phyloP scores from a whole-genome alignment of 2,113 vertebrate genomes.

The Onychorhynchus coronatus region DNA sequence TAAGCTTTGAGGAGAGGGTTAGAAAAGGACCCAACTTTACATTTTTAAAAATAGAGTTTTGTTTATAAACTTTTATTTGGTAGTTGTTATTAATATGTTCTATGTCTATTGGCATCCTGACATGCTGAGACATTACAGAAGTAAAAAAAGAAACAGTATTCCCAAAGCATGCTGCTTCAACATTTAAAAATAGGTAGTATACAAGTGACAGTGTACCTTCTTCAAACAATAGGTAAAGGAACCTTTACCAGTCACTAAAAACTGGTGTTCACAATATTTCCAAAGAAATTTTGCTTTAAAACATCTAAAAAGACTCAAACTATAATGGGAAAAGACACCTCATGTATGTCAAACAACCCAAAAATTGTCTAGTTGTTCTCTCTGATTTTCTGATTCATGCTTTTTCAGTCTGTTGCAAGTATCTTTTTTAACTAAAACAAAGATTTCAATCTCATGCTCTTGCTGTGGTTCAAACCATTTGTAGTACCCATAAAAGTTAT shows the following conservation, averaged over 20 bases:
- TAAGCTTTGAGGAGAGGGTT: rapidly evolving
- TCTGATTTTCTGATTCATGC: background rate
- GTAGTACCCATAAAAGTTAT: background rate
- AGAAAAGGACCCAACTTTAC: background rate
- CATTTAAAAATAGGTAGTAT: background rate
- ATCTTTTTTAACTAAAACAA: background rate
- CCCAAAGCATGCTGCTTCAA: background rate
- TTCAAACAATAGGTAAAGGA: background rate
- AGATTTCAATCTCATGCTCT: background rate
- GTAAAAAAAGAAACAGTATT: background rate
- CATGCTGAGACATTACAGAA: background rate
- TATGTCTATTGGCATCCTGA: background rate
- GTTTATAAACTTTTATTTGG: background rate
- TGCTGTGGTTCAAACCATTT: background rate
- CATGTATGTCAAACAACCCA: background rate
- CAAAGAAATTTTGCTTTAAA: background rate
- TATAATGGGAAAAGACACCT: background rate
- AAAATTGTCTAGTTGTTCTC: background rate
- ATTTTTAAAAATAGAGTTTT: background rate
- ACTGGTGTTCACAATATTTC: background rate
- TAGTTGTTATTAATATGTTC: no score
- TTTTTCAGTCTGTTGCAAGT: background rate
- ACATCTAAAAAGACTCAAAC: background rate
- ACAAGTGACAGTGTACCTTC: background rate
- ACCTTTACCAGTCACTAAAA: background rate